Percentiles rank a stretch among this genome's conserved stretches.
Conservation (phyloP, 2,113 vertebrate species). For the Calidris pugnax region DNA sequence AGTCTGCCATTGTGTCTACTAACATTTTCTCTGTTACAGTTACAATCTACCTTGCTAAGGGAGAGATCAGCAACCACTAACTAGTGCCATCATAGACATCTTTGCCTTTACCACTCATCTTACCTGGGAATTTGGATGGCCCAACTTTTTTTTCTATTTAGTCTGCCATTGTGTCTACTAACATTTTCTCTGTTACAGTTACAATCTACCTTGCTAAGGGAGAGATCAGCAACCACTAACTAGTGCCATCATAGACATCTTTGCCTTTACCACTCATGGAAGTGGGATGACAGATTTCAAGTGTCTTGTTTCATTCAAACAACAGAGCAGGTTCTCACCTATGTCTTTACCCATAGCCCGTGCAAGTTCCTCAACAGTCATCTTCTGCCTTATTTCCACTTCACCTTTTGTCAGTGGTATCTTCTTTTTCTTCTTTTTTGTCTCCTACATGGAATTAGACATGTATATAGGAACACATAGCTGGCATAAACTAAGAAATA, state of each 20-base stretch:
- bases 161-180: not conserved
- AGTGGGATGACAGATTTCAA: not conserved
- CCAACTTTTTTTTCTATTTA: not conserved
- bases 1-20: not conserved
- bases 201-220: not conserved
- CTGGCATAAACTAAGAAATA: not conserved
- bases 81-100: not conserved
- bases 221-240: not conserved
- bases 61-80: not conserved
- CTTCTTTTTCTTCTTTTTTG: conserved; percentile 40
- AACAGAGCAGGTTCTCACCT: conserved; percentile 67
- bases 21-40: not conserved
- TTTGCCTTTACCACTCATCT: not conserved
- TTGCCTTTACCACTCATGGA: not conserved
- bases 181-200: not conserved
- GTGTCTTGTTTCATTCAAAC: not conserved
- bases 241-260: not conserved
- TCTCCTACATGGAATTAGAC: conserved; percentile 41
- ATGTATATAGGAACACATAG: not conserved
- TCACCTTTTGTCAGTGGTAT: conserved; percentile 67
- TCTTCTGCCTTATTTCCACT: conserved; percentile 82
- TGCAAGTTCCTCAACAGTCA: conserved; percentile 82
- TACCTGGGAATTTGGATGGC: not conserved
- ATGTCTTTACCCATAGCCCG: conserved; percentile 83
- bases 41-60: not conserved